A percentile compares a stretch with the other conserved stretches of the same genome.
phyloP scores from a whole-genome alignment of 2,113 vertebrate species.

The Gopherus evgoodei region DNA sequence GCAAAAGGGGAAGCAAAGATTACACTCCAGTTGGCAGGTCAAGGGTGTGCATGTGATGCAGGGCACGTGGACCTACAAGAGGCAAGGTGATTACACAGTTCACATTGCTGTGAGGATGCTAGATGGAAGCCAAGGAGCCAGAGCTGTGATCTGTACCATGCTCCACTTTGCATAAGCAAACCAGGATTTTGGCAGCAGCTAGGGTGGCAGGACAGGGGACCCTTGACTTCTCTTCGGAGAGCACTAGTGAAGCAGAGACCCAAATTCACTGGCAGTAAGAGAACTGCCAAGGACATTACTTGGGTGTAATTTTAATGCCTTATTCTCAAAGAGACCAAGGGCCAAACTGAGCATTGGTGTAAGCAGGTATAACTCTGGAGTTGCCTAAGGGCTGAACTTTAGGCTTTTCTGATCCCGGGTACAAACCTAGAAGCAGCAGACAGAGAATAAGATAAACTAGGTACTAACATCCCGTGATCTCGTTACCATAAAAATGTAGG shows the following conservation, averaged over 20 bases:
- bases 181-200: neutral
- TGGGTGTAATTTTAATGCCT: neutral
- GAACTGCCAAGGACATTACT: neutral
- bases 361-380: neutral
- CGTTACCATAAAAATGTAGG: neutral
- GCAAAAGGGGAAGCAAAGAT: neutral
- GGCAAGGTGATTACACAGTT: neutral
- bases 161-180: neutral
- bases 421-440: neutral
- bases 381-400: neutral
- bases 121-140: accelerated
- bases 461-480: neutral
- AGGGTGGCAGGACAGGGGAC: neutral
- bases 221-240: neutral
- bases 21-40: neutral
- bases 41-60: neutral
- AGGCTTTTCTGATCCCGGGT: neutral
- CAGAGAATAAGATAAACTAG: neutral
- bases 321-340: neutral
- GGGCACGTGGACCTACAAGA: neutral
- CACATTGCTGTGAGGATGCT: neutral
- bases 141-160: neutral
- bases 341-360: neutral
- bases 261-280: neutral
- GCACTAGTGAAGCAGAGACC: too few relatives aligned